Conservation (phyloP, 2,888 invertebrate species). For the Hypomecis atomaria region DNA sequence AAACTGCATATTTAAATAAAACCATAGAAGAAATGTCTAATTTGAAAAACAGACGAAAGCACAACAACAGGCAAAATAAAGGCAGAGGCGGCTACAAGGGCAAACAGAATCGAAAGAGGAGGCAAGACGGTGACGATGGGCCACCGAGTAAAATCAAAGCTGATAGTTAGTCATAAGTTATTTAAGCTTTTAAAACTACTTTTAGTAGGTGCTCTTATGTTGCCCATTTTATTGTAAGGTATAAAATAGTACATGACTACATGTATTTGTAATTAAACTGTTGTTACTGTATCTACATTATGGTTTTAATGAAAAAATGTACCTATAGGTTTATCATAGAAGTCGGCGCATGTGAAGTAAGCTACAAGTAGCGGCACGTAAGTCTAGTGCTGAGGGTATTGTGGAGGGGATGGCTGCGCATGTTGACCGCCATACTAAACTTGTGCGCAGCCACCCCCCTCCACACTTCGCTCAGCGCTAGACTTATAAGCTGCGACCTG, state of each 20-base stretch:
- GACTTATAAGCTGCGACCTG: no score
- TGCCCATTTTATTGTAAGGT: slow-evolving; percentile 2
- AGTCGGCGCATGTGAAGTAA: no score
- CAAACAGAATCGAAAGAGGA: slow-evolving; percentile 62
- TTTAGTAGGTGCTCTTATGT: slow-evolving; percentile 21
- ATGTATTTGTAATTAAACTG: neutral
- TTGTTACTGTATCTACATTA: slow-evolving; percentile 1
- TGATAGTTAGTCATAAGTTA: slow-evolving; percentile 54
- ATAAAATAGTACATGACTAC: neutral
- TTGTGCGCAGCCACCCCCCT: no score
- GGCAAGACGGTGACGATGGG: slow-evolving; percentile 60
- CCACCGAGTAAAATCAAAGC: slow-evolving; percentile 63
- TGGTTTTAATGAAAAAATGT: no score
- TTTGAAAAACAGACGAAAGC: slow-evolving; percentile 79
- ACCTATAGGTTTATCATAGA: no score
- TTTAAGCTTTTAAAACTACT: neutral
- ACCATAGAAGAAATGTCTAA: slow-evolving; percentile 86
- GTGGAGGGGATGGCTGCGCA: no score
- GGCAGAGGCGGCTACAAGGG: slow-evolving; percentile 61
- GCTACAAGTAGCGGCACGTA: no score
- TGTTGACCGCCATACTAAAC: no score
- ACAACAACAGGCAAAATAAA: slow-evolving; percentile 59
- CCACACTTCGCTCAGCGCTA: no score
- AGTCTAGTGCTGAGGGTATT: no score
- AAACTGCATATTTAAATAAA: slow-evolving; percentile 86